phyloP scores from a whole-genome alignment of 2,888 invertebrate genomes.

The Dexiosoma caninum region DNA sequence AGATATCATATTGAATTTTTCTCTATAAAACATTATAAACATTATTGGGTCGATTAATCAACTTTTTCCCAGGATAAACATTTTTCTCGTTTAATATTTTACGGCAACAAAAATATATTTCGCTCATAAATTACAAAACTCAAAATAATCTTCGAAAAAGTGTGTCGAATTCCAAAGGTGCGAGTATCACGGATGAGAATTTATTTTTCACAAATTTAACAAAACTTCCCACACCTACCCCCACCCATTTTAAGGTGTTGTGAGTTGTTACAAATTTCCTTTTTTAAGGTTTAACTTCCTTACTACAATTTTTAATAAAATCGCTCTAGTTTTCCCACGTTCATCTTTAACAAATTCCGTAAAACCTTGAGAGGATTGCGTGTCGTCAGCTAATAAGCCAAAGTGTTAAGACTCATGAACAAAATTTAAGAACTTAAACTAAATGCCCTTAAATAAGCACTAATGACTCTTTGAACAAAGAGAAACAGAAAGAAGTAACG shows the following conservation, averaged over 20 bases:
- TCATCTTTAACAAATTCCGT: neutral
- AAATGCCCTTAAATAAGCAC: constrained; percentile 50
- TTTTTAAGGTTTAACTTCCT: neutral
- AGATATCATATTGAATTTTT: too few relatives aligned
- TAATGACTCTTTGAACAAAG: constrained; percentile 52
- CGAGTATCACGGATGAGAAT: neutral
- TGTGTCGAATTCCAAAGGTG: constrained; percentile 26
- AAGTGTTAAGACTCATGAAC: constrained; percentile 53
- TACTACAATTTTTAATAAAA: neutral
- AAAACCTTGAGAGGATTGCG: constrained; percentile 27
- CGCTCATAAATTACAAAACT: constrained; percentile 69
- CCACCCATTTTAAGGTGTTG: constrained; percentile 52
- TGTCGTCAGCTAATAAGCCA: constrained; percentile 53
- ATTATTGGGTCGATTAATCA: too few relatives aligned
- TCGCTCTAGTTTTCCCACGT: constrained; percentile 75
- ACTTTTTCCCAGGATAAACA: constrained; percentile 46
- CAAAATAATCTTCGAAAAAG: constrained; percentile 23
- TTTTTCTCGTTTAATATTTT: neutral
- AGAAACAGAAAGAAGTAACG: constrained; percentile 22
- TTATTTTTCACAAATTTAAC: neutral
- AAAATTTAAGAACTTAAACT: constrained; percentile 32
- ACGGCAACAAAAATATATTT: constrained; percentile 19
- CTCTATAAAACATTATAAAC: too few relatives aligned
- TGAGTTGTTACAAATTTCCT: constrained; percentile 6
- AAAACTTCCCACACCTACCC: constrained; percentile 76